Conservation (phyloP, 2,113 vertebrate genomes). For the Oenanthe oenanthe region DNA sequence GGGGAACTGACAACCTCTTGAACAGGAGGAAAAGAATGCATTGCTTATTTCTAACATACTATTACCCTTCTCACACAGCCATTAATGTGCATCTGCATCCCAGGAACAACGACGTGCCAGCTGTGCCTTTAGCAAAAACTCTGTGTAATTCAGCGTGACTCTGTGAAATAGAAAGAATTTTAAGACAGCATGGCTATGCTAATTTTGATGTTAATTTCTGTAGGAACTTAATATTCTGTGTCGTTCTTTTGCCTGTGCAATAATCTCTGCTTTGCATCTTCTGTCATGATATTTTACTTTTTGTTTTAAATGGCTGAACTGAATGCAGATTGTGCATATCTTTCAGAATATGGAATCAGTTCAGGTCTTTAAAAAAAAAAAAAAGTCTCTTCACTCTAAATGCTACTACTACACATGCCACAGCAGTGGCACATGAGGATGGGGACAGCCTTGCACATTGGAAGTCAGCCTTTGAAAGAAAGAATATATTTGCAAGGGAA, state of each 20-base stretch:
- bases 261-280: conserved; percentile 22
- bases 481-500: conserved; percentile 40
- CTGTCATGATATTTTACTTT: background rate
- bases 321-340: background rate
- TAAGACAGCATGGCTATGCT: background rate
- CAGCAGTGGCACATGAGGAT: background rate
- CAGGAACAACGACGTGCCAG: background rate
- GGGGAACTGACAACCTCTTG: background rate
- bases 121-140: conserved; percentile 22
- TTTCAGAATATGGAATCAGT: conserved; percentile 2
- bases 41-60: background rate
- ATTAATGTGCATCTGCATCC: conserved; percentile 30
- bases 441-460: conserved; percentile 10
- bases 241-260: background rate
- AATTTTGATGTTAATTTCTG: conserved; percentile 52
- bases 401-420: background rate
- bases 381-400: background rate
- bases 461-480: conserved; percentile 3
- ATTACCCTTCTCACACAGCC: background rate
- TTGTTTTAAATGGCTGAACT: background rate
- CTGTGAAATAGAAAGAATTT: conserved; percentile 6
- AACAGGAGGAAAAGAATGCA: background rate
- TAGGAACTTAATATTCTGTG: conserved; percentile 34
- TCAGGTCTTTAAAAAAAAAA: background rate
- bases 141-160: background rate